phyloP scores from a whole-genome alignment of 2,888 invertebrate genomes.

The Stratiomys singularior region DNA sequence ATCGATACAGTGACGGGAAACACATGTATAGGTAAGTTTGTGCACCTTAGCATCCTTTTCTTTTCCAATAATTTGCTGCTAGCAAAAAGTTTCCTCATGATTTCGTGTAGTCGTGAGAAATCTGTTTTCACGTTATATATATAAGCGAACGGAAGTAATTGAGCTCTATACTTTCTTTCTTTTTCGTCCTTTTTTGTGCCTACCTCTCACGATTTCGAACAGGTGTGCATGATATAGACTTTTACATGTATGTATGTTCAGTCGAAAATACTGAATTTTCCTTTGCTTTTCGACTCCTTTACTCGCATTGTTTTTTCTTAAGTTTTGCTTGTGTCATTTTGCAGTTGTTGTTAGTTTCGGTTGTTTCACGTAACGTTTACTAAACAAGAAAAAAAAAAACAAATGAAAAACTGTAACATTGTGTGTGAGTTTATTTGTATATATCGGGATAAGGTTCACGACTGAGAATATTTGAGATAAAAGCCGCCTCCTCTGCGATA shows the following conservation, averaged over 20 bases:
- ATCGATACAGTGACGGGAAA: conserved; percentile 65
- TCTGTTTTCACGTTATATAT: not conserved
- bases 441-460: not conserved
- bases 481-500: not conserved
- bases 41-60: too few relatives aligned
- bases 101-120: conserved; percentile 16
- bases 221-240: conserved; percentile 51
- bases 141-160: conserved; percentile 40
- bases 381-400: too few relatives aligned
- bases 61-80: too few relatives aligned
- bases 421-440: conserved; percentile 1
- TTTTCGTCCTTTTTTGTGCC: conserved; percentile 8
- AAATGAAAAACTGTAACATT: not conserved
- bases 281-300: not conserved
- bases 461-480: conserved; percentile 43
- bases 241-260: conserved; percentile 36
- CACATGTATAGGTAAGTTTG: conserved; percentile 67
- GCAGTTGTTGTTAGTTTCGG: conserved; percentile 16
- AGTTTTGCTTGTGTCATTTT: not conserved
- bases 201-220: conserved; percentile 32
- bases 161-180: conserved; percentile 45
- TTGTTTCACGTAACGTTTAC: conserved; percentile 5
- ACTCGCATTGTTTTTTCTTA: conserved; percentile 2
- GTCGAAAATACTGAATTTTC: conserved; percentile 14
- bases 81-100: not conserved